Evolutionary conservation across 2,888 invertebrate species (phyloP).

Genomic region (Hirtodrosophila confusa): DNA sequence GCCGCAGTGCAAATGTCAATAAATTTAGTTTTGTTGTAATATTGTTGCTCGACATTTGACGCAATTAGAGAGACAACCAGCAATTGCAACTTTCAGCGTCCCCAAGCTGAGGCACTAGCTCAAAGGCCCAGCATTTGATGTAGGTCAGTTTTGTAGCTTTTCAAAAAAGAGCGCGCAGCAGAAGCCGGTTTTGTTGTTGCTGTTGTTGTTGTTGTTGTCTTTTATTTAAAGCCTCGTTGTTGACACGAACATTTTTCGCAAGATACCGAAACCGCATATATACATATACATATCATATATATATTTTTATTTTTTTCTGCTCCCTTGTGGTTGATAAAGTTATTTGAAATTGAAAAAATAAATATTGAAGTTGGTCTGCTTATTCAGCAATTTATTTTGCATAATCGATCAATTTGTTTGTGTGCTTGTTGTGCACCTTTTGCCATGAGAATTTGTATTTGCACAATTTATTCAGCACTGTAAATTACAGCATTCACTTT

Average conservation of each 20-base stretch:
- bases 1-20: slow-evolving; percentile 50
- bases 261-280: slow-evolving; percentile 36
- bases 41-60: slow-evolving; percentile 50
- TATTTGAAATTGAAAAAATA: slow-evolving; percentile 63
- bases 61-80: slow-evolving; percentile 63
- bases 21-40: slow-evolving; percentile 29
- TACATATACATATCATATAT: slow-evolving; percentile 8
- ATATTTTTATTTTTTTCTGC: slow-evolving; percentile 1
- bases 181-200: slow-evolving; percentile 64
- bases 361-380: slow-evolving; percentile 38
- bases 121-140: slow-evolving; percentile 66
- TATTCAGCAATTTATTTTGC: slow-evolving; percentile 54
- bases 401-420: slow-evolving; percentile 37
- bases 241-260: slow-evolving; percentile 65
- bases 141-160: slow-evolving; percentile 76
- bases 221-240: slow-evolving; percentile 13
- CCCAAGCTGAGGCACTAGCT: slow-evolving; percentile 38
- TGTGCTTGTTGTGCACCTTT: slow-evolving; percentile 9
- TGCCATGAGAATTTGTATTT: slow-evolving; percentile 59
- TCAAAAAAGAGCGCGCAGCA: slow-evolving; percentile 49
- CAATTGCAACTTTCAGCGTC: slow-evolving; percentile 58
- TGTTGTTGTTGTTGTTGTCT: slow-evolving; percentile 24
- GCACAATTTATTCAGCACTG: background rate
- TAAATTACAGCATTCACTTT: slow-evolving; percentile 38
- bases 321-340: slow-evolving; percentile 47